phyloP scores from a whole-genome alignment of 1,140 invertebrate genomes.

The Euschistus heros region DNA sequence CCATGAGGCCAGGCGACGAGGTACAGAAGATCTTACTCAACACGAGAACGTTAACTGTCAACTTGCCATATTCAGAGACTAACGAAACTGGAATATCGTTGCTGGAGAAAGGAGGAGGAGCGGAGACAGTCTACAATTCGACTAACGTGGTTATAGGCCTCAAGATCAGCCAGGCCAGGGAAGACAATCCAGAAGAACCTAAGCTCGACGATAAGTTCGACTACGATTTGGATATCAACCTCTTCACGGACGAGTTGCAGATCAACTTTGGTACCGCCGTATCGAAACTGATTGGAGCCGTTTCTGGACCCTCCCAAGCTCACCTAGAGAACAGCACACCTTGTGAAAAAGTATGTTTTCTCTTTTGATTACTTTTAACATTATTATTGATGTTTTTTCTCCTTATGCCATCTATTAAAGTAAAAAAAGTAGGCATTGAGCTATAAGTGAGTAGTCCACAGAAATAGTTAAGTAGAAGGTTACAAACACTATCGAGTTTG shows the following conservation, averaged over 20 bases:
- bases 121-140: not conserved
- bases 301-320: constrained; percentile 14
- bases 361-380: no score
- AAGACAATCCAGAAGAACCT: not conserved
- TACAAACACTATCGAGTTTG: no score
- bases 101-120: not conserved
- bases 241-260: constrained; percentile 6
- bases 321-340: not conserved
- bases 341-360: not conserved
- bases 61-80: constrained; percentile 3
- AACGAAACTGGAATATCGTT: not conserved
- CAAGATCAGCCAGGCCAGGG: not conserved
- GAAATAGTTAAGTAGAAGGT: no score
- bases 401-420: no score
- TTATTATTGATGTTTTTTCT: no score
- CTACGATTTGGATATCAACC: constrained; percentile 7
- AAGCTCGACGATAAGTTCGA: constrained; percentile 14
- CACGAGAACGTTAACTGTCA: not conserved
- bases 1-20: constrained; percentile 13
- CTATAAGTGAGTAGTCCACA: no score
- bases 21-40: constrained; percentile 19
- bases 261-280: constrained; percentile 29
- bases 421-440: no score
- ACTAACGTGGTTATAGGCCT: not conserved
- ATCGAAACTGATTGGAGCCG: constrained; percentile 29